Evolutionary conservation across 2,797 vertebrate species (phyloP), one percentile per base, ranked within the genome.

Genomic region (Merluccius polli): DNA sequence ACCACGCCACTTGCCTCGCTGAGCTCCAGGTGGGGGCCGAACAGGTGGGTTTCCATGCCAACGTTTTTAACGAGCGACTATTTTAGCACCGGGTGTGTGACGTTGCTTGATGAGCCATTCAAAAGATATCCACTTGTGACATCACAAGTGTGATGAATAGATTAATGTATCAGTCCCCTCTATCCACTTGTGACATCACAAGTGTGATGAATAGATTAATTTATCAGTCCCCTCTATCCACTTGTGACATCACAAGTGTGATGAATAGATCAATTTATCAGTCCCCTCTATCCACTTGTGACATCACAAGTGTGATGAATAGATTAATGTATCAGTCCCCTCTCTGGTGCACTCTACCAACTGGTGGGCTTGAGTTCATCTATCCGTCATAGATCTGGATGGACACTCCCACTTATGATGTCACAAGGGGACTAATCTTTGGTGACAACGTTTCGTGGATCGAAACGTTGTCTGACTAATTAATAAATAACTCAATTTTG

Each of bases 21-120:
- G 95, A 96, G 89, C 93, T 97, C 76, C 95, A 96, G 90, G 96
- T 95, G 92, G 89, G 93, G 86, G 83, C 85, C 52, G 87, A 96
- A 88, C 95, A 96, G 95, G 96, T 95, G 91, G 88, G 93, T 90
- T 86, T 79, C 69, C 70, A 75, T 18, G 73, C 70, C 74, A 11
- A 73, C 73, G 41, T 48, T 4, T 18, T 44, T 48, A n/a, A n/a
- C 6, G 18, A n/a, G 21, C 21, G 12, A 11, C 44, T 52, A 35
- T 35, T 35, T 59, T 59, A 2, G 52, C 52, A 9, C 52, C n/a
- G 6, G 52, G 48, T 6, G 18, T 4, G 21, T 9, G 52, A 1
- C 1, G 52, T 0, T 21, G 16, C 7, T 24, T 9, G 52, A n/a
- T 21, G 52, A 10, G 48, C 48, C 48, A 3, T 1, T 52, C 9